phyloP scores from a whole-genome alignment of 2,888 invertebrate species.

The Calliopum simillimum region DNA sequence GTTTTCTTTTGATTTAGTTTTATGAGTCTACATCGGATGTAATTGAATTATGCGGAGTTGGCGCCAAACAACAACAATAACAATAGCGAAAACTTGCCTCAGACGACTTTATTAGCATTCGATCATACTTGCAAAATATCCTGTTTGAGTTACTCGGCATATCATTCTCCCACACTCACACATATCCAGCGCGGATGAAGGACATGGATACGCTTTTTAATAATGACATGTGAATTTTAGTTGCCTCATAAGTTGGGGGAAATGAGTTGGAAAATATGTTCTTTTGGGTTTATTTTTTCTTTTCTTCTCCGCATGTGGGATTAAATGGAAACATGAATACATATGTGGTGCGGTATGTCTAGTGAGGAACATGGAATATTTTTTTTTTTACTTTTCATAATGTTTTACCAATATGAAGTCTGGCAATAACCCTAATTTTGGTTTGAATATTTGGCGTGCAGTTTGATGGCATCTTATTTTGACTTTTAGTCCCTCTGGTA shows the following conservation, averaged over 20 bases:
- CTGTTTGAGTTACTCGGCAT: constrained; percentile 17
- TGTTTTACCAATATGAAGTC: too few species aligned
- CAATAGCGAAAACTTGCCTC: constrained; percentile 41
- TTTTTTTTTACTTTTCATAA: too few species aligned
- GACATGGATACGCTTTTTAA: constrained; percentile 54
- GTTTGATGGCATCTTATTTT: too few species aligned
- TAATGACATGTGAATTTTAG: constrained; percentile 53
- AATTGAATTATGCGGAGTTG: constrained; percentile 65
- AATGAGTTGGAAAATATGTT: constrained; percentile 64
- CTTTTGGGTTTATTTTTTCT: not conserved
- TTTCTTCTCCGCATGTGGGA: too few species aligned
- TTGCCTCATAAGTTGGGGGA: constrained; percentile 48
- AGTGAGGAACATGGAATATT: too few species aligned
- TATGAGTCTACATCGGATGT: constrained; percentile 66
- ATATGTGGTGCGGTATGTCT: too few species aligned
- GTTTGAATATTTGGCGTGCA: too few species aligned
- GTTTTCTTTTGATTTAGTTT: constrained; percentile 66
- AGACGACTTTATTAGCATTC: constrained; percentile 65
- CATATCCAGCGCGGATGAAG: constrained; percentile 30
- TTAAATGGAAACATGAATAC: too few species aligned
- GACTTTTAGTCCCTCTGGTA: too few species aligned
- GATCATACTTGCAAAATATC: constrained; percentile 53
- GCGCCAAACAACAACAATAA: constrained; percentile 50
- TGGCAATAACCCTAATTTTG: too few species aligned
- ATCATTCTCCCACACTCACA: constrained; percentile 11